Conservation (phyloP, 2,888 invertebrate genomes). For the Spodoptera picta region DNA sequence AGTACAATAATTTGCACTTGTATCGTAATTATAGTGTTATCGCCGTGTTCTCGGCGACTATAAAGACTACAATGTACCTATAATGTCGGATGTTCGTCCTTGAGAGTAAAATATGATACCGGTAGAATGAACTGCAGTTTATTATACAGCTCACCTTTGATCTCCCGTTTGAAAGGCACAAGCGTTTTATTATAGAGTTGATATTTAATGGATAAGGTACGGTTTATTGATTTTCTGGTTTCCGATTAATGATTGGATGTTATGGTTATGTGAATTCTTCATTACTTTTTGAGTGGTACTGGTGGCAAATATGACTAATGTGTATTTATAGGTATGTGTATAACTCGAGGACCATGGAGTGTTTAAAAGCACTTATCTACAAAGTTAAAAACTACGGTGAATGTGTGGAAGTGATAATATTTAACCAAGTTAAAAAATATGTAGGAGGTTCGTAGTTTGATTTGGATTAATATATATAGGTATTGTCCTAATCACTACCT, state of each 20-base stretch:
- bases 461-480: too few relatives aligned
- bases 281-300: too few relatives aligned
- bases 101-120: constrained; percentile 35
- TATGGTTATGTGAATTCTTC: too few relatives aligned
- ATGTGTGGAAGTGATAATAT: too few relatives aligned
- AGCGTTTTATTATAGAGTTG: constrained; percentile 24
- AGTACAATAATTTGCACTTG: constrained; percentile 40
- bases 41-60: constrained; percentile 13
- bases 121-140: constrained; percentile 35
- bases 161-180: constrained; percentile 44
- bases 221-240: constrained; percentile 5
- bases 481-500: too few relatives aligned
- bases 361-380: too few relatives aligned
- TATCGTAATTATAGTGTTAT: constrained; percentile 35
- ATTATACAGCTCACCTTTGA: constrained; percentile 54
- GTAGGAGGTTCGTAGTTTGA: too few relatives aligned
- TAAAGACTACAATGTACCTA: constrained; percentile 18
- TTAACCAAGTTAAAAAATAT: too few relatives aligned
- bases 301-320: too few relatives aligned
- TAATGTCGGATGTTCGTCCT: constrained; percentile 35
- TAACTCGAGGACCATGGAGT: too few relatives aligned
- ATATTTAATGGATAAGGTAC: constrained; percentile 11
- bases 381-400: too few relatives aligned
- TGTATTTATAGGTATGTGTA: too few relatives aligned
- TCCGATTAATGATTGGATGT: not conserved